These are phyloP conservation scores for Notoglanidium macrostoma DNA, from an alignment of 2,797 vertebrate species.

Conservation along the genomic window DNA sequence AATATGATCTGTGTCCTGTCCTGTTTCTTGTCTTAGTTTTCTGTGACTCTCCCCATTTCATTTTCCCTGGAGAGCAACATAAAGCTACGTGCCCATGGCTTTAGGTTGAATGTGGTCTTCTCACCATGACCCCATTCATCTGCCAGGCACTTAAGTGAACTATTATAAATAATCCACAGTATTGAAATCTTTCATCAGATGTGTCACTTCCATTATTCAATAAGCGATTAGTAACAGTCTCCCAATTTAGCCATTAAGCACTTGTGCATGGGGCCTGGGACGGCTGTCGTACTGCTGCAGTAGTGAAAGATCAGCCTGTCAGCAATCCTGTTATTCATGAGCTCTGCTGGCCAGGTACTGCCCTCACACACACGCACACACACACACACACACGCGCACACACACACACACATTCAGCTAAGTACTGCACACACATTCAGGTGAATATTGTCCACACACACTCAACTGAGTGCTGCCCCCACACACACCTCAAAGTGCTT, in stretches of 20 bases:
- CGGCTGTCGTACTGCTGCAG: constrained; percentile 66
- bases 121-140: constrained; percentile 75
- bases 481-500: not conserved
- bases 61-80: not conserved
- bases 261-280: constrained; percentile 60
- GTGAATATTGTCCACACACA: not conserved
- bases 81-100: not conserved
- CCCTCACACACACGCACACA: not conserved
- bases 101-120: constrained; percentile 53
- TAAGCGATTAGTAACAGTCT: constrained; percentile 86
- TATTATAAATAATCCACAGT: constrained; percentile 86
- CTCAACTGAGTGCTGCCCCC: not conserved
- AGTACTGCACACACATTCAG: not conserved
- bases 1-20: constrained; percentile 18
- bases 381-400: constrained; percentile 17
- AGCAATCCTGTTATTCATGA: constrained; percentile 72
- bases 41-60: not conserved
- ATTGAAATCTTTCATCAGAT: constrained; percentile 94
- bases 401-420: not conserved
- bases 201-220: constrained; percentile 94
- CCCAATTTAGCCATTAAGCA: constrained; percentile 84
- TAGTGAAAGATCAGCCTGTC: constrained; percentile 77
- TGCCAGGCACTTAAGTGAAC: constrained; percentile 83
- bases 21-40: constrained; percentile 2
- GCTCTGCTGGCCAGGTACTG: constrained; percentile 64